Percentiles rank a stretch among this genome's conserved stretches.
These are phyloP conservation scores for Xiphophorus hellerii DNA, from an alignment of 2,113 vertebrate genomes.

Conservation along the genomic window DNA sequence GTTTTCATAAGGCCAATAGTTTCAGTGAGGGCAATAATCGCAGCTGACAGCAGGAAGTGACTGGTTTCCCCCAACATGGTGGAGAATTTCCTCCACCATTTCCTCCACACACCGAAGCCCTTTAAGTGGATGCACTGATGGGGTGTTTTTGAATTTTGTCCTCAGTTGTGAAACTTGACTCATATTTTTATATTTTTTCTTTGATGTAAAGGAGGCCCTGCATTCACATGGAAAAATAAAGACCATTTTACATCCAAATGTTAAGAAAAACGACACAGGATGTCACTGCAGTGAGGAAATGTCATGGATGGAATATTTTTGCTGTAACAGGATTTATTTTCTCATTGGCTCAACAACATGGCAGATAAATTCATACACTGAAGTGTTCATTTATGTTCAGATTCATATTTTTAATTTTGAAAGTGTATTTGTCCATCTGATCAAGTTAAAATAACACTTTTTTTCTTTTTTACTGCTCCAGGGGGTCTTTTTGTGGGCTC, in stretches of 20 bases:
- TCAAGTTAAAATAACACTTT: too few relatives aligned
- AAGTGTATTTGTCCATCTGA: too few relatives aligned
- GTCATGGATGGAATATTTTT: too few relatives aligned
- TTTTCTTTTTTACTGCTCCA: too few relatives aligned
- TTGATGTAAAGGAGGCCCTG: neutral
- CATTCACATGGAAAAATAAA: neutral
- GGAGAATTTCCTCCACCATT: neutral
- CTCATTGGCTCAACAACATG: too few relatives aligned
- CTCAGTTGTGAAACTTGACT: neutral
- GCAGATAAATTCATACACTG: too few relatives aligned
- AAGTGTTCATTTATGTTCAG: too few relatives aligned
- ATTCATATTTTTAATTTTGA: too few relatives aligned
- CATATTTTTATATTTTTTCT: neutral
- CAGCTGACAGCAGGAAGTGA: neutral
- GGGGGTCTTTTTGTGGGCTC: too few relatives aligned
- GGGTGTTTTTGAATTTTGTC: neutral
- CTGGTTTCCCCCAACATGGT: neutral
- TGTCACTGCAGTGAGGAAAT: neutral
- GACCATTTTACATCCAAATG: neutral
- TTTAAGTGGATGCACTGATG: conserved; percentile 4
- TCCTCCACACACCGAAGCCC: conserved; percentile 1
- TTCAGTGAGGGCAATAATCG: neutral
- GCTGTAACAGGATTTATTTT: too few relatives aligned
- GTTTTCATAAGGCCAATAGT: neutral
- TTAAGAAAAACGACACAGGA: neutral